Evolutionary conservation across 1,140 invertebrate species (phyloP).

Genomic region (Nephila pilipes): DNA sequence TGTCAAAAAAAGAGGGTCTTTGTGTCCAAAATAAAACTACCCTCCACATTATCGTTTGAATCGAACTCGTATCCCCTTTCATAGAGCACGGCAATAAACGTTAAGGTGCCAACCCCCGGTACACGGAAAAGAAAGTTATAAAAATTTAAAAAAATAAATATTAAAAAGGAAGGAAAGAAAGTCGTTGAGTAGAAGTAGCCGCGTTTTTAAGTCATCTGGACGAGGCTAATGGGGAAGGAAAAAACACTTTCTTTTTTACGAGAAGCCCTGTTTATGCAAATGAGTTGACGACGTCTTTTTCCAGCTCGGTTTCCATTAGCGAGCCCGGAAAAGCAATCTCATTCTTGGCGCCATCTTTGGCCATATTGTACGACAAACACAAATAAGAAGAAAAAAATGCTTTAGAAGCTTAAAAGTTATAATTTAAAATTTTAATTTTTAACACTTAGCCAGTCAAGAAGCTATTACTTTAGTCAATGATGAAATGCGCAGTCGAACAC

Average conservation of each 20-base stretch:
- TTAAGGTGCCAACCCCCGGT: conserved; percentile 13
- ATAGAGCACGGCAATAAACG: conserved; percentile 33
- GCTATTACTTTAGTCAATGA: too few relatives aligned
- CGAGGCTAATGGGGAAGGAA: conserved; percentile 63
- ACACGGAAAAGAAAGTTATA: conserved; percentile 38
- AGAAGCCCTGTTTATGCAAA: conserved; percentile 75
- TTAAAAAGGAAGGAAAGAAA: conserved; percentile 41
- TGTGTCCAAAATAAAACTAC: conserved; percentile 8
- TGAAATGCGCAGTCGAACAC: too few relatives aligned
- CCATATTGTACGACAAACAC: neutral
- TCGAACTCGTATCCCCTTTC: neutral
- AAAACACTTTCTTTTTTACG: conserved; percentile 69
- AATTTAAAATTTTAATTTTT: too few relatives aligned
- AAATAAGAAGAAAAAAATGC: neutral
- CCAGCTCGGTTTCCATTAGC: conserved; percentile 71
- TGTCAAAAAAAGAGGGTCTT: conserved; percentile 24
- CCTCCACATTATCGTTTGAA: conserved; percentile 8
- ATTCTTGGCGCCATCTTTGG: conserved; percentile 42
- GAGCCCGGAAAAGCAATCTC: neutral
- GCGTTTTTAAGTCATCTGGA: conserved; percentile 74
- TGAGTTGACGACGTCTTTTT: conserved; percentile 76
- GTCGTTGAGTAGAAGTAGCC: conserved; percentile 73
- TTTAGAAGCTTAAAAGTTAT: too few relatives aligned
- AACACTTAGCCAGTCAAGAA: too few relatives aligned
- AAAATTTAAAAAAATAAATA: conserved; percentile 53